Evolutionary conservation across 2,113 vertebrate genomes (phyloP).

Genomic region (Platanista minor): DNA sequence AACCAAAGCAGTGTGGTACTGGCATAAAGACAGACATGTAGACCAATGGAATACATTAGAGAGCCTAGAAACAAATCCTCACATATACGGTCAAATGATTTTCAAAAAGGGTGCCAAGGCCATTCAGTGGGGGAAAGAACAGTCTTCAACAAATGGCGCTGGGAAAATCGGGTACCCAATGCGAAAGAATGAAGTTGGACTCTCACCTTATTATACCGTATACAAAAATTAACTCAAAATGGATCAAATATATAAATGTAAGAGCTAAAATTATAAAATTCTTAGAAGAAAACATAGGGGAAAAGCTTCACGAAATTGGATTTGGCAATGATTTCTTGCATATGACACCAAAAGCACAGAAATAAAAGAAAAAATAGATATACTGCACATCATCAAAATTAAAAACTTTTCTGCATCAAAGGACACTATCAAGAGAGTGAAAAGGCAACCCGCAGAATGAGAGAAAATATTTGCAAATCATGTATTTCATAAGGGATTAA

Average conservation of each 20-base stretch:
- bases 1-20: not conserved
- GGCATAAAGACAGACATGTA: not conserved
- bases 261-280: not conserved
- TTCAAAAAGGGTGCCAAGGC: not conserved
- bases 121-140: not conserved
- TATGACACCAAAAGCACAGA: not conserved
- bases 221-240: no score
- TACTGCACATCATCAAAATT: not conserved
- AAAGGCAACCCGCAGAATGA: not conserved
- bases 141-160: not conserved
- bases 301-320: not conserved
- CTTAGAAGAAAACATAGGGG: not conserved
- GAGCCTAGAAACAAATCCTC: not conserved
- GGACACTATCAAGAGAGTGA: not conserved
- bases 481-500: not conserved
- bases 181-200: not conserved
- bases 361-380: constrained; percentile 3
- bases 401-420: not conserved
- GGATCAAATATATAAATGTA: not conserved
- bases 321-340: not conserved
- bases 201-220: not conserved
- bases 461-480: not conserved
- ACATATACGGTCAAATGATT: not conserved
- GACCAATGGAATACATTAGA: not conserved
- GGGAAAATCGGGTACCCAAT: not conserved